Percentiles rank a stretch among this genome's conserved stretches.
These are phyloP conservation scores for Pangasius macronema DNA, from an alignment of 2,797 vertebrate genomes.

Conservation along the genomic window DNA sequence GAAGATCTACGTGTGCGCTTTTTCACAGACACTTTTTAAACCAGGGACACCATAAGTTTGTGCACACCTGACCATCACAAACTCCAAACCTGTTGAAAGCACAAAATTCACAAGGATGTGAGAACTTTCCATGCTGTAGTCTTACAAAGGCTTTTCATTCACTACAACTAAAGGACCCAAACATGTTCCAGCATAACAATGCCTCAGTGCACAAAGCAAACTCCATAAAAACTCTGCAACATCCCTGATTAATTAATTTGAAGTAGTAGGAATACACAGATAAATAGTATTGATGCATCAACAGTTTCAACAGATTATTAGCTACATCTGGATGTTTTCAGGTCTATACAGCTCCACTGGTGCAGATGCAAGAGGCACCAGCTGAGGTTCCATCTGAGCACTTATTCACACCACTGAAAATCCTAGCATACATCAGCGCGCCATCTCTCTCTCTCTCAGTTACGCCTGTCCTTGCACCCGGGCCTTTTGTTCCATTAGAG, in stretches of 20 bases:
- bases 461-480: constrained; percentile 41
- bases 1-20: background rate
- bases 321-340: constrained; percentile 32
- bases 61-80: background rate
- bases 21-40: background rate
- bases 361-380: constrained; percentile 28
- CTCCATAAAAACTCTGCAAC: background rate
- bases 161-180: background rate
- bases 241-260: background rate
- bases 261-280: background rate
- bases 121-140: background rate
- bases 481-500: constrained; percentile 79
- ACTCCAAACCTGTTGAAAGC: background rate
- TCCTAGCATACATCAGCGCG: constrained; percentile 41
- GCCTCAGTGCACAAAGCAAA: background rate
- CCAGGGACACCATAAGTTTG: background rate
- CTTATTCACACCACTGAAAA: constrained; percentile 29
- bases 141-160: background rate
- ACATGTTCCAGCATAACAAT: background rate
- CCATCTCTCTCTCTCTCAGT: constrained; percentile 55
- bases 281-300: background rate
- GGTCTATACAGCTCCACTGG: constrained; percentile 10
- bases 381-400: constrained; percentile 37
- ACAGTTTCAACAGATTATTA: constrained; percentile 14
- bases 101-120: background rate